Evolutionary conservation across 2,113 vertebrate genomes (phyloP).

Genomic region (Clinocottus analis): DNA sequence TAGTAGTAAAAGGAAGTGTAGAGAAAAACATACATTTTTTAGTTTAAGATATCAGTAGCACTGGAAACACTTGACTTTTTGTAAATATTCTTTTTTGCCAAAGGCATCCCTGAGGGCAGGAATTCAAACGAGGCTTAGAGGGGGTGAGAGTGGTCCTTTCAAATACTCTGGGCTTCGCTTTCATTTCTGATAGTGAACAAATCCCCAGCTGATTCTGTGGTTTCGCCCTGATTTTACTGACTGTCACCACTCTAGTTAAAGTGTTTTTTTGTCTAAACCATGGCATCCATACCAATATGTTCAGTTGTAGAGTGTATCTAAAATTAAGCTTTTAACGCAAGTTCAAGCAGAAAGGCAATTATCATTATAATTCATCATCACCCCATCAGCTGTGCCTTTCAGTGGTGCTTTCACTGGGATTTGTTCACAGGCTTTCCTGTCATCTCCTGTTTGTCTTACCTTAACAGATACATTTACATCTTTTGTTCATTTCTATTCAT

Average conservation of each 20-base stretch:
- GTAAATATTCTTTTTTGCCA: constrained; percentile 36
- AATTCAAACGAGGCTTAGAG: constrained; percentile 24
- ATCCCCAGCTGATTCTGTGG: constrained; percentile 10
- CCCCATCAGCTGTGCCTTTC: background rate
- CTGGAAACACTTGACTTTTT: constrained; percentile 17
- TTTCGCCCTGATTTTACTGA: background rate
- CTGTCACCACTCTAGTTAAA: background rate
- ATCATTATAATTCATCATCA: background rate
- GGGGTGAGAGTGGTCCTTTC: constrained; percentile 25
- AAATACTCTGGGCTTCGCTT: constrained; percentile 21
- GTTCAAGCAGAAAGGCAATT: constrained; percentile 6
- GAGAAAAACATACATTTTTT: background rate
- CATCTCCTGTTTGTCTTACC: background rate
- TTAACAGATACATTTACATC: background rate
- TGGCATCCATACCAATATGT: background rate
- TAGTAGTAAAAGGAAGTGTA: background rate
- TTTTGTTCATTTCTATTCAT: background rate
- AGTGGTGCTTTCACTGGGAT: background rate
- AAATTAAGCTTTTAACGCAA: background rate
- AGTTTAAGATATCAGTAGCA: constrained; percentile 5
- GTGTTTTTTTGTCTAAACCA: constrained; percentile 1
- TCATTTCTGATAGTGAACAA: constrained; percentile 17
- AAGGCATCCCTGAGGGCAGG: constrained; percentile 27
- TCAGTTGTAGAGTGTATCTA: background rate
- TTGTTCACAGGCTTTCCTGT: background rate